Base-by-base conservation (phyloP, 1,140 invertebrate genomes). In the Papilio machaon region DNA sequence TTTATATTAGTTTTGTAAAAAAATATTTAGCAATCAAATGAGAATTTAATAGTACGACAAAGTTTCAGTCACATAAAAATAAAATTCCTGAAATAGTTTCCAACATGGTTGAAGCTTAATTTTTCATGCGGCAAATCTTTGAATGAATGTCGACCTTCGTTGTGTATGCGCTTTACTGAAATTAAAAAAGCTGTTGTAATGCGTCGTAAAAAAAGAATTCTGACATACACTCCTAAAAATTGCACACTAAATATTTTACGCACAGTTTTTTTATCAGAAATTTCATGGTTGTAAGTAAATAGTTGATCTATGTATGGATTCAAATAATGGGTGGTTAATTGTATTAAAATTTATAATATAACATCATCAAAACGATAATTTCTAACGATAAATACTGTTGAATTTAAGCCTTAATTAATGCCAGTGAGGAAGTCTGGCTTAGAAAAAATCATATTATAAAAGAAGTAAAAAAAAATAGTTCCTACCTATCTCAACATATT, bases 181-280 rank as follows among this genome's bases (percentile, higher is more conserved):
- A 70, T 70, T 70, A 70, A 70, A 70, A 70, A 70, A 38, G 64
- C 64, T 70, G 64, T 30, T 70, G 64, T 35, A 70, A 70, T 70
- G 30, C 11, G 30, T 70, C 30, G 13, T 13, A 13, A 23, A 67
- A 67, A 64, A 67, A 67, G 23, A 67, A 67, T 3, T 67, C 4
- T 67, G 60, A 67, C 10, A 67, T 35, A 35, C 30, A 67, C 10
- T 60, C 1, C 64, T 38, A 35, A 70, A 35, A 11, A 15, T 30
- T 30, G 0, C 23, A 30, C 23, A 30, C 23, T 0, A 30, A 30
- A 30, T 30, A 30, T 30, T 30, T 30, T 30, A 54, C n/a, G n/a
- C 15, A 54, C 23, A 30, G 23, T 30, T 54, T 54, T 54, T 54
- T 13, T 54, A 6, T 54, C 15, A 17, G 13, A 17, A 17, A 54